Percentiles rank a stretch among this genome's conserved stretches.
phyloP scores from a whole-genome alignment of 2,888 invertebrate genomes.

The Tetropium fuscum region DNA sequence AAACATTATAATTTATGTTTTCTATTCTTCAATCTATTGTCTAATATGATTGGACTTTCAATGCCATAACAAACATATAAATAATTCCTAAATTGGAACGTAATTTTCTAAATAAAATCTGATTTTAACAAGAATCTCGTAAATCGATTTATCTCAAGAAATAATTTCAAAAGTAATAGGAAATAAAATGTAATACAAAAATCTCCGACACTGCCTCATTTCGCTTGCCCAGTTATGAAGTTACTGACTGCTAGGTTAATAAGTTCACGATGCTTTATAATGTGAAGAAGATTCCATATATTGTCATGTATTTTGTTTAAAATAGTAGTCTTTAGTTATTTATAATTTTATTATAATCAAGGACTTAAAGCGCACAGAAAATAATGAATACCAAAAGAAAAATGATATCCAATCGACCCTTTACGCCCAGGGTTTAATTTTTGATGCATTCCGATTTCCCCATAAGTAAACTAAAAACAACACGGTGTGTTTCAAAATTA shows the following conservation, averaged over 20 bases:
- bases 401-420: background rate
- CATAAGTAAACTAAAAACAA: too few species aligned
- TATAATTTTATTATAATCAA: too few species aligned
- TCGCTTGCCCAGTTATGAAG: slow-evolving; percentile 25
- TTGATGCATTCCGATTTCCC: background rate
- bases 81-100: too few species aligned
- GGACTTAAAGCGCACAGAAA: too few species aligned
- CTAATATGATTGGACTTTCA: background rate
- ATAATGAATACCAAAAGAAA: background rate
- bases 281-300: too few species aligned
- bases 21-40: background rate
- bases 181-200: background rate
- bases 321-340: too few species aligned
- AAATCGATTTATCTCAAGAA: slow-evolving; percentile 23
- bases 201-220: slow-evolving; percentile 10
- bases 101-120: too few species aligned
- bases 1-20: background rate
- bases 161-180: background rate
- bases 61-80: too few species aligned
- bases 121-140: background rate
- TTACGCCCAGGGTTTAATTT: slow-evolving; percentile 8
- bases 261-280: slow-evolving; percentile 11
- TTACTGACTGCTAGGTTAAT: slow-evolving; percentile 27
- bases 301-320: too few species aligned
- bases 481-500: too few species aligned